These are phyloP conservation scores for Cyphomyrmex costatus DNA, from an alignment of 1,140 invertebrate genomes.

Conservation along the genomic window DNA sequence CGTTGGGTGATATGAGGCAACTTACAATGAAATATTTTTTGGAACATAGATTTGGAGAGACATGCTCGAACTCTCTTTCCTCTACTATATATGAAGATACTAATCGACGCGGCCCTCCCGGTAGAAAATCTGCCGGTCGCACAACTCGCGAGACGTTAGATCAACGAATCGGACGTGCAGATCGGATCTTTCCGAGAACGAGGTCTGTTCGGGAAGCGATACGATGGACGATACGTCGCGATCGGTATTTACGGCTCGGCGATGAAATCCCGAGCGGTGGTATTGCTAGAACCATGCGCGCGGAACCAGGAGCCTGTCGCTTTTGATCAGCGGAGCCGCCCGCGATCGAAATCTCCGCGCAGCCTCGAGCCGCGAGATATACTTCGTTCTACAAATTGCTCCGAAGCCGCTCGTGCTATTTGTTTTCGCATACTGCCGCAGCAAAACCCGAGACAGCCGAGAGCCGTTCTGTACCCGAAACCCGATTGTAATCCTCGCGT, in stretches of 20 bases:
- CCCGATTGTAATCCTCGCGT: slow-evolving; percentile 24
- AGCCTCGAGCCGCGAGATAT: slow-evolving; percentile 51
- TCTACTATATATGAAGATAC: background rate
- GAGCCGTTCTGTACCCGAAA: slow-evolving; percentile 38
- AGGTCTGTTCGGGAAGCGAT: slow-evolving; percentile 25
- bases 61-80: slow-evolving; percentile 1
- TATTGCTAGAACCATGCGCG: slow-evolving; percentile 42
- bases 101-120: slow-evolving; percentile 13
- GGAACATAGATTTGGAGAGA: background rate
- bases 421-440: slow-evolving; percentile 42
- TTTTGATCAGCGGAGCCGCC: slow-evolving; percentile 48
- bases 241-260: slow-evolving; percentile 48
- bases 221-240: slow-evolving; percentile 49
- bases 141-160: slow-evolving; percentile 45
- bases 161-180: slow-evolving; percentile 28
- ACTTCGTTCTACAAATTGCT: slow-evolving; percentile 48
- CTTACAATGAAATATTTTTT: background rate
- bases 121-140: slow-evolving; percentile 46
- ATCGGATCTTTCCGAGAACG: slow-evolving; percentile 56
- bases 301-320: slow-evolving; percentile 53
- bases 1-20: background rate
- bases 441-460: background rate
- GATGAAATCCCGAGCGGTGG: slow-evolving; percentile 50
- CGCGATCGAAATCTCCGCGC: slow-evolving; percentile 50
- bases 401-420: slow-evolving; percentile 27